Percentiles rank a stretch among this genome's conserved stretches.
These are phyloP conservation scores for Saguinus midas DNA, from an alignment of 2,113 vertebrate species.

Conservation along the genomic window DNA sequence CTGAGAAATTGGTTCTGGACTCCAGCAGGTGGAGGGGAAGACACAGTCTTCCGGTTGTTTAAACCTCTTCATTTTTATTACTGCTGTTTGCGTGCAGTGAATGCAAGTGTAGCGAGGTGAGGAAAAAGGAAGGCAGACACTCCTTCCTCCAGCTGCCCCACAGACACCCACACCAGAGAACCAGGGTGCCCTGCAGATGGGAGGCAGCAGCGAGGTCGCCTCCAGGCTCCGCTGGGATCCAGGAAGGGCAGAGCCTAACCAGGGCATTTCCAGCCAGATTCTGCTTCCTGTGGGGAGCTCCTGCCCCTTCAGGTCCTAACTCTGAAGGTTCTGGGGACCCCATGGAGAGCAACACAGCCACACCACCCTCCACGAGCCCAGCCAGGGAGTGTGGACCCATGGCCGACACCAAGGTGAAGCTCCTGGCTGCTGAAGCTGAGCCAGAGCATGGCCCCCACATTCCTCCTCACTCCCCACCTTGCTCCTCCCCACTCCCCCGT, in stretches of 20 bases:
- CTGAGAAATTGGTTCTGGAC: accelerated
- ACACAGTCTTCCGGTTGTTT: not conserved
- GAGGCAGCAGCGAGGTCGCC: not conserved
- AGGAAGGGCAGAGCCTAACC: too few species aligned
- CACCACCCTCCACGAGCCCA: not conserved
- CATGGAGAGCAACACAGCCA: not conserved
- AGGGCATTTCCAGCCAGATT: not conserved
- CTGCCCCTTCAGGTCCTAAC: not conserved
- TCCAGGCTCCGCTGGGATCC: too few species aligned
- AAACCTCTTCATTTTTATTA: accelerated
- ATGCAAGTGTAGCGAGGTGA: accelerated
- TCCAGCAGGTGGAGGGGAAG: not conserved
- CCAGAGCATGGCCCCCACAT: not conserved
- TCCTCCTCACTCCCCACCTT: not conserved
- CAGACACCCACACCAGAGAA: not conserved
- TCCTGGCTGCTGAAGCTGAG: not conserved
- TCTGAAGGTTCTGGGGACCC: not conserved
- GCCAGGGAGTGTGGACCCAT: not conserved
- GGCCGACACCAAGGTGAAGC: too few species aligned
- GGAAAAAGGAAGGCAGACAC: too few species aligned
- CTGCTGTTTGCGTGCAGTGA: accelerated
- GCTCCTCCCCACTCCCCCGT: too few species aligned
- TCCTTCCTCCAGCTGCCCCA: not conserved
- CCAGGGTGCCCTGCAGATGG: not conserved
- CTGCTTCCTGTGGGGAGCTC: not conserved